These are phyloP conservation scores for Erebia palarica DNA, from an alignment of 2,888 invertebrate species.

Conservation along the genomic window DNA sequence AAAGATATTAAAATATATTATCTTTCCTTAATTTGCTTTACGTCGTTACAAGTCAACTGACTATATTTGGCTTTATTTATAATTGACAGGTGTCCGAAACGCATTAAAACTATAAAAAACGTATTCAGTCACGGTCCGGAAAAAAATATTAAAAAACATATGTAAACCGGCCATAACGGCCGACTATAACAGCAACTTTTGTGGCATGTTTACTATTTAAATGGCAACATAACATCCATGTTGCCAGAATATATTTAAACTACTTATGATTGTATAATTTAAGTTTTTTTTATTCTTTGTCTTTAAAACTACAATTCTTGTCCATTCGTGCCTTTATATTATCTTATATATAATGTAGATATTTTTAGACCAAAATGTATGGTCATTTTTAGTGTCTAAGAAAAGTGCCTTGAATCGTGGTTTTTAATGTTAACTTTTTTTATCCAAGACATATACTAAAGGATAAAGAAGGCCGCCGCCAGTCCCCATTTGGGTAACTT, in stretches of 20 bases:
- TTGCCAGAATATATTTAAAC: constrained; percentile 21
- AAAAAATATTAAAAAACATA: no score
- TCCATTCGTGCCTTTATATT: constrained; percentile 40
- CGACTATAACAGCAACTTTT: neutral
- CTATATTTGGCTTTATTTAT: no score
- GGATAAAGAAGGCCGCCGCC: neutral
- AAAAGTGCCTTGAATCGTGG: constrained; percentile 31
- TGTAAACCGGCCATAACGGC: no score
- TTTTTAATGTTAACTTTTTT: neutral
- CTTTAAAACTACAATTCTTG: constrained; percentile 33
- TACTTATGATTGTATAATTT: constrained; percentile 22
- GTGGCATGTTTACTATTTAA: neutral
- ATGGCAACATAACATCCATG: constrained; percentile 22
- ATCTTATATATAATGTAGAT: constrained; percentile 23
- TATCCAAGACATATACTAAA: neutral
- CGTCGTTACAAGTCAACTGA: no score
- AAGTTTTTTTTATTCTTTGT: constrained; percentile 19
- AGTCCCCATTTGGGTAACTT: neutral
- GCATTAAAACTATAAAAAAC: no score
- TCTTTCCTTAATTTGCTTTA: no score
- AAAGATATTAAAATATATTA: no score
- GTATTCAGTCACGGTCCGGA: no score
- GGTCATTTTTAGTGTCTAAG: constrained; percentile 26
- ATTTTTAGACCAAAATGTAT: constrained; percentile 8
- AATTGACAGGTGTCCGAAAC: no score